phyloP scores from a whole-genome alignment of 2,888 invertebrate genomes.

The Drosophila colorata region DNA sequence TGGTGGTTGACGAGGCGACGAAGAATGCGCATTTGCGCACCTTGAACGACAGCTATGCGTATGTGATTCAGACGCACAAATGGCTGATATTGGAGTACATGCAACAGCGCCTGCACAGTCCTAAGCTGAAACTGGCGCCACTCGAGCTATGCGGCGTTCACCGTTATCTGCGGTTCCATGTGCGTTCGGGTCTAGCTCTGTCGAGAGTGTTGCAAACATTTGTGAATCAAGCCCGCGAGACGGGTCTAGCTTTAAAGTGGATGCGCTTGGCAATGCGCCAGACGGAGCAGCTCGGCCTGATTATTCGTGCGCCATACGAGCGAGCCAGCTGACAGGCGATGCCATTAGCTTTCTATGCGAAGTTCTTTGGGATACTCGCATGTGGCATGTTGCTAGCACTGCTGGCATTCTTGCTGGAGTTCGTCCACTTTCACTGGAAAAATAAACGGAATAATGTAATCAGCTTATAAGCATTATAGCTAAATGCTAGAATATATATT shows the following conservation, averaged over 20 bases:
- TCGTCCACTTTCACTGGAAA: not conserved
- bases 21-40: constrained; percentile 2
- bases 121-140: constrained; percentile 20
- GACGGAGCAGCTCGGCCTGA: not conserved
- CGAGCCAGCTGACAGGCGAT: not conserved
- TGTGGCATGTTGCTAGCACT: not conserved
- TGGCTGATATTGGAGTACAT: constrained; percentile 14
- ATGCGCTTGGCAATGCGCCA: constrained; percentile 14
- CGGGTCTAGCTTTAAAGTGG: constrained; percentile 24
- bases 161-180: constrained; percentile 12
- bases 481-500: not conserved
- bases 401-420: constrained; percentile 10
- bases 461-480: constrained; percentile 1
- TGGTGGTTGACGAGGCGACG: constrained; percentile 7
- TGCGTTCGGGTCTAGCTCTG: not conserved
- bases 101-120: constrained; percentile 24
- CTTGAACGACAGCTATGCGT: constrained; percentile 35
- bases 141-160: constrained; percentile 10
- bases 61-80: constrained; percentile 1
- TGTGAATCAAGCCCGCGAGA: not conserved
- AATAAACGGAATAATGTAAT: not conserved
- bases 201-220: not conserved
- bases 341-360: not conserved
- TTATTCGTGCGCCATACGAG: constrained; percentile 2
- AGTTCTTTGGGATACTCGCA: fast-evolving